phyloP scores from a whole-genome alignment of 2,113 vertebrate species.

The Syngnathoides biaculeatus region DNA sequence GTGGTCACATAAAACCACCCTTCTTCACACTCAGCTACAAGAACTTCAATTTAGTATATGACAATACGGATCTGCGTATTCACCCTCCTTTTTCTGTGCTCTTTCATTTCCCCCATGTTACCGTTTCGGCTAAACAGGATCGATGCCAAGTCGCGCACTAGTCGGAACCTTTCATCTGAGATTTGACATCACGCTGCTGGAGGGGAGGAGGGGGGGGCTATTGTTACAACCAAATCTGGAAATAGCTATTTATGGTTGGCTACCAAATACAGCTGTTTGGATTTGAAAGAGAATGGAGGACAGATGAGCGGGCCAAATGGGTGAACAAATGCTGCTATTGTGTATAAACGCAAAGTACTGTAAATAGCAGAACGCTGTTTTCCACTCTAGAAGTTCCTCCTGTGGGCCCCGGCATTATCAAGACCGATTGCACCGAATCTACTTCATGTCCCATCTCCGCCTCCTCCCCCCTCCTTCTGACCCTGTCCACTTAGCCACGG shows the following conservation, averaged over 20 bases:
- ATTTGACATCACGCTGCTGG: not conserved
- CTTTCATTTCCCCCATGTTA: not conserved
- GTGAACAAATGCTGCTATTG: conserved; percentile 1
- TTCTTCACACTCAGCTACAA: not conserved
- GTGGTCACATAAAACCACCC: not conserved
- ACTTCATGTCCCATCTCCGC: conserved; percentile 2
- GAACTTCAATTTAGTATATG: not conserved
- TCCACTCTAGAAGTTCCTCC: conserved; percentile 1
- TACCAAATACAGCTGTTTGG: conserved; percentile 55
- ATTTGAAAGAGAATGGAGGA: conserved; percentile 34
- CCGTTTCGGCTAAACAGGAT: not conserved
- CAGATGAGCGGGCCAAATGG: conserved; percentile 22
- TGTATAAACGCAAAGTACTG: not conserved
- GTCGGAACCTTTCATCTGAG: not conserved
- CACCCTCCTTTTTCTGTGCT: not conserved
- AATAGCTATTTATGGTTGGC: conserved; percentile 37
- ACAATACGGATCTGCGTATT: not conserved
- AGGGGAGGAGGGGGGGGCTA: too few relatives aligned
- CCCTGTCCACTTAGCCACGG: conserved; percentile 18
- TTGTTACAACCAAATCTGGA: conserved; percentile 44
- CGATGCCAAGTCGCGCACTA: not conserved
- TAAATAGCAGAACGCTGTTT: conserved; percentile 5
- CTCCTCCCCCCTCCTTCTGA: conserved; percentile 6
- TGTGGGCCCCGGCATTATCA: not conserved
- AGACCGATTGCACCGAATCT: not conserved